A percentile compares a stretch with the other conserved stretches of the same genome.
Evolutionary conservation across 2,888 invertebrate genomes (phyloP).

Genomic region (Meiosimyza platycephala): DNA sequence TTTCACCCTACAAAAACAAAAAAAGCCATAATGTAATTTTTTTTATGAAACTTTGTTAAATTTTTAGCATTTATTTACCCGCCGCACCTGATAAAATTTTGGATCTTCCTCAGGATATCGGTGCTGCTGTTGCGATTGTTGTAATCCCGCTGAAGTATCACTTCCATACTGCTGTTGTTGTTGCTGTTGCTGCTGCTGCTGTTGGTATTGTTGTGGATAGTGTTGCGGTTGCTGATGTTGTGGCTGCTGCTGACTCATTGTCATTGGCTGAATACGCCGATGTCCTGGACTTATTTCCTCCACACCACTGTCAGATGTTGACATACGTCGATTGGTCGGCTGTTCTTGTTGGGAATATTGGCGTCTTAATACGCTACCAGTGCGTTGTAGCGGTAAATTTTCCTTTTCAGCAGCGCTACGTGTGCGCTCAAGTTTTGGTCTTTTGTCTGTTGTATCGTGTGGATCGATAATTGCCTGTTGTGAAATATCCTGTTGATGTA

Average conservation of each 20-base stretch:
- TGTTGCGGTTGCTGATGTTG: slow-evolving; percentile 55
- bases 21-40: not conserved
- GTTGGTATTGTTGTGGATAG: slow-evolving; percentile 57
- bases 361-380: slow-evolving; percentile 80
- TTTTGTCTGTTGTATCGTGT: slow-evolving; percentile 74
- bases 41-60: not conserved
- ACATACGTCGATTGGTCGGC: slow-evolving; percentile 73
- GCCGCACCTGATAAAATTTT: slow-evolving; percentile 70
- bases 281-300: slow-evolving; percentile 66
- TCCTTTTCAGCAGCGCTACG: slow-evolving; percentile 90
- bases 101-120: slow-evolving; percentile 75
- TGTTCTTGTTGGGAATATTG: slow-evolving; percentile 85
- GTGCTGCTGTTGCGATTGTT: slow-evolving; percentile 25
- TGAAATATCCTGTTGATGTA: slow-evolving; percentile 55
- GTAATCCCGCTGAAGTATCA: no score
- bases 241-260: slow-evolving; percentile 63
- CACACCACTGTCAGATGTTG: slow-evolving; percentile 69
- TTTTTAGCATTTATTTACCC: not conserved
- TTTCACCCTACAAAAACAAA: slow-evolving; percentile 71
- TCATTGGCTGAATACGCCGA: slow-evolving; percentile 59
- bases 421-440: slow-evolving; percentile 87
- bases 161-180: slow-evolving; percentile 60
- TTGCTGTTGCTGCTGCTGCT: slow-evolving; percentile 64
- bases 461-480: slow-evolving; percentile 69
- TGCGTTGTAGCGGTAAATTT: slow-evolving; percentile 81